Conservation (phyloP, 2,113 vertebrate genomes). For the Melospiza georgiana region DNA sequence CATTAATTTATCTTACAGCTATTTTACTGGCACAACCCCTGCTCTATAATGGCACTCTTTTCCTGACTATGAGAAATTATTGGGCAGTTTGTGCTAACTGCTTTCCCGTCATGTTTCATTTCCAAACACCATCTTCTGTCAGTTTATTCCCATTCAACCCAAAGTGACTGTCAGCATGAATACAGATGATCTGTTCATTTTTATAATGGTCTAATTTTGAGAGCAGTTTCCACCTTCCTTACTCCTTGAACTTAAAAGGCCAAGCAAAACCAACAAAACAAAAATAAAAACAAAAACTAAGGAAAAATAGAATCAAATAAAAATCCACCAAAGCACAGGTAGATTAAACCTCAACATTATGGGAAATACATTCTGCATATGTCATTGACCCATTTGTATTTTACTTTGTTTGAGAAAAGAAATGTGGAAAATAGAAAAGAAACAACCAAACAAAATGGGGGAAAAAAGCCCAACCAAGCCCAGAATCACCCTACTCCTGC, state of each 20-base stretch:
- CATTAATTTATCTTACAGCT: slow-evolving; percentile 49
- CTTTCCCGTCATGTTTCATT: slow-evolving; percentile 65
- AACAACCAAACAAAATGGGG: rapidly evolving
- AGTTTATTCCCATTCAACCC: slow-evolving; percentile 63
- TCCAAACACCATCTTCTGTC: slow-evolving; percentile 66
- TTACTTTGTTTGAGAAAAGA: not conserved
- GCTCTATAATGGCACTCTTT: slow-evolving; percentile 25
- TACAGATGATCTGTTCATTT: slow-evolving; percentile 35
- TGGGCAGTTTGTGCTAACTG: slow-evolving; percentile 67
- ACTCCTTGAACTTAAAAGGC: not conserved
- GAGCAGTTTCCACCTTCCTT: not conserved
- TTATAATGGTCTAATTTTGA: slow-evolving; percentile 38
- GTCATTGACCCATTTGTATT: not conserved
- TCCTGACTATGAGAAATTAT: slow-evolving; percentile 63
- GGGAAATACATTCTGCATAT: not conserved
- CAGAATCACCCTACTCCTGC: not conserved
- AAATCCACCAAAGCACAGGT: not conserved
- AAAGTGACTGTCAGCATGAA: slow-evolving; percentile 56
- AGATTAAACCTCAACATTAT: not conserved
- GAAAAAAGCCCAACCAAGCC: not conserved
- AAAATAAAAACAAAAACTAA: not conserved
- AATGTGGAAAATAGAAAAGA: not conserved
- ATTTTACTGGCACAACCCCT: slow-evolving; percentile 55
- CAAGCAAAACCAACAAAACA: not conserved
- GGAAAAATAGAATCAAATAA: not conserved